A percentile compares a stretch with the other conserved stretches of the same genome.
Conservation (phyloP, 23 tunicate species). For the Styela clava region DNA sequence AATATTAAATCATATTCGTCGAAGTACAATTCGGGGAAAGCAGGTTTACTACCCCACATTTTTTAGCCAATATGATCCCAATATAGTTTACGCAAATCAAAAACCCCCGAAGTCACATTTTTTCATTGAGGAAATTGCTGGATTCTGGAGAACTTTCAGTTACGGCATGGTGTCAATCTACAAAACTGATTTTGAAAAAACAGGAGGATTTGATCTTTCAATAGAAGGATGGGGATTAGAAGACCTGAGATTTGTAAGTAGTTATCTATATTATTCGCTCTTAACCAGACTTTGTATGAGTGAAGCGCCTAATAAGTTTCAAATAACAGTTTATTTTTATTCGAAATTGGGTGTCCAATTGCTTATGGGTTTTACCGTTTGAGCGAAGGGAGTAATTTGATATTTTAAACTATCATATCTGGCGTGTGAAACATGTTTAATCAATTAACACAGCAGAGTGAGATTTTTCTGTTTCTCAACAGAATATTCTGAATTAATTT, state of each 20-base stretch:
- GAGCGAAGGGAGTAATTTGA: too few relatives aligned
- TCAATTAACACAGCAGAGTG: too few relatives aligned
- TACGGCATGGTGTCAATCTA: constrained; percentile 92
- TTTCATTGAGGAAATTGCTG: constrained; percentile 55
- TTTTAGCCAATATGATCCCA: constrained; percentile 46
- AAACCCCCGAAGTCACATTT: constrained; percentile 35
- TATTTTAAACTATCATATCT: too few relatives aligned
- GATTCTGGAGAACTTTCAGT: constrained; percentile 90
- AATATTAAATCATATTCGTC: not conserved
- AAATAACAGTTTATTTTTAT: too few relatives aligned
- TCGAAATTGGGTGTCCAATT: too few relatives aligned
- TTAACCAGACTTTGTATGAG: not conserved
- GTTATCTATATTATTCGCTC: not conserved
- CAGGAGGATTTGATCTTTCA: constrained; percentile 62
- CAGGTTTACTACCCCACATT: constrained; percentile 16
- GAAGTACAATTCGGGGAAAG: constrained; percentile 2
- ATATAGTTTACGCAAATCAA: constrained; percentile 44
- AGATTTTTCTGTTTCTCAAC: too few relatives aligned
- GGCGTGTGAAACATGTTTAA: too few relatives aligned
- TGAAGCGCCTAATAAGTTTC: not conserved
- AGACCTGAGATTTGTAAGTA: constrained; percentile 78
- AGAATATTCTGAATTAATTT: too few relatives aligned
- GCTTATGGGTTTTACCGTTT: too few relatives aligned
- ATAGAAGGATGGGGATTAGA: constrained; percentile 90
- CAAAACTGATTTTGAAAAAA: constrained; percentile 65